Base-by-base conservation (phyloP, 2,113 vertebrate genomes). In the Trogon melanurus region DNA sequence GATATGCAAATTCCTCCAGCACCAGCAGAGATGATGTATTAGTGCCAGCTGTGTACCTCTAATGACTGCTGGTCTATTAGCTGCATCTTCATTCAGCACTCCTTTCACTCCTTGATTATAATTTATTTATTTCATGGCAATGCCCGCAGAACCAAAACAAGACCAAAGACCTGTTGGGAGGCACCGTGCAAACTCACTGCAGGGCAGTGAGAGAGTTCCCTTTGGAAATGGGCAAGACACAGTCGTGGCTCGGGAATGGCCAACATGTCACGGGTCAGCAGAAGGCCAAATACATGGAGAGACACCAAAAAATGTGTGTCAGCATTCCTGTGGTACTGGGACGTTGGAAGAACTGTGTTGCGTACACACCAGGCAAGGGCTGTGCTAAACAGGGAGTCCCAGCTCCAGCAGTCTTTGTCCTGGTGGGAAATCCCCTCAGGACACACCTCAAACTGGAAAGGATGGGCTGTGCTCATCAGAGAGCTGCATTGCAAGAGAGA, bases 221-320 rank as follows among this genome's bases (percentile, higher is more conserved):
- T 87, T 27, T 34, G 34, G 56, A 45, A 91, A 71, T 0, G 2
- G 47, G 54, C 10, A 45, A 61, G 61, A 30, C 7, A 11, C 6
- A 30, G 12, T 17, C 1, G 0, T 2, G 1, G 36, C 38, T 69
- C 1, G 1, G 51, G n/a, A 50, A 23, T 0, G 5, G 44, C 12
- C n/a, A 51, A 2, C 5, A 13, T 8, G 8, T 15, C 53, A 50
- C 0, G 0, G 65, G 41, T 38, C 45, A 34, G 36, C 2, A 0
- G 13, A 27, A 80, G 0, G 2, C 9, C 48, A n/a, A 67, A 47
- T 2, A 38, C n/a, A 9, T 1, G 16, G 16, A 58, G 66, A 38
- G 58, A 36, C n/a, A 54, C 47, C 66, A 21, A 17, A 9, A 30
- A 60, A 25, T 0, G 5, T 27, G 11, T 25, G 51, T 41, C n/a